Evolutionary conservation across 2,888 invertebrate genomes (phyloP).

Genomic region (Sialis fuliginosa): DNA sequence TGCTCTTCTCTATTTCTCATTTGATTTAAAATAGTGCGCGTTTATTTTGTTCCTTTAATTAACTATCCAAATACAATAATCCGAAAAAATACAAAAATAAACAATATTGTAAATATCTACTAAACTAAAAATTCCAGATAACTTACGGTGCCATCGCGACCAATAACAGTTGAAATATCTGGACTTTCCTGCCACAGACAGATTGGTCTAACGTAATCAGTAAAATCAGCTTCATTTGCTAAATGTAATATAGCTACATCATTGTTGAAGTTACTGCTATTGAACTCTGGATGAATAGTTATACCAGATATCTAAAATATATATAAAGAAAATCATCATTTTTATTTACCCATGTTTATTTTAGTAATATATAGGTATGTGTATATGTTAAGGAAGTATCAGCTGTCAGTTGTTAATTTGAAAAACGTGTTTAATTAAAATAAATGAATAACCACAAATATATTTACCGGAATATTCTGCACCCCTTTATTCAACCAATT

Average conservation of each 20-base stretch:
- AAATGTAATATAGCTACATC: slow-evolving; percentile 14
- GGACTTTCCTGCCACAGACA: slow-evolving; percentile 12
- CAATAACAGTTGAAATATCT: slow-evolving; percentile 5
- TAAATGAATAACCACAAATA: neutral
- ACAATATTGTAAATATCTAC: too few relatives aligned
- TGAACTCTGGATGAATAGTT: slow-evolving; percentile 3
- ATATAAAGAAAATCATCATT: neutral
- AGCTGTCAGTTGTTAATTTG: too few relatives aligned
- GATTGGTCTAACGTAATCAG: slow-evolving; percentile 11
- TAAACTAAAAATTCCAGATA: too few relatives aligned
- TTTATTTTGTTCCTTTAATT: too few relatives aligned
- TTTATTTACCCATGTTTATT: too few relatives aligned
- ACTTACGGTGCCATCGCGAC: slow-evolving; percentile 9
- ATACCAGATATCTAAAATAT: neutral
- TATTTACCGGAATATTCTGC: slow-evolving; percentile 5
- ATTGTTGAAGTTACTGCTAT: slow-evolving; percentile 5
- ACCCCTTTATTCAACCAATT: slow-evolving; percentile 2
- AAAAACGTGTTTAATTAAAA: too few relatives aligned
- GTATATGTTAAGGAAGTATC: too few relatives aligned
- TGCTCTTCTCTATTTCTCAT: too few relatives aligned
- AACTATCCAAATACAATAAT: too few relatives aligned
- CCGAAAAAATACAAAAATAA: too few relatives aligned
- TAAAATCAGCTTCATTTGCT: slow-evolving; percentile 8
- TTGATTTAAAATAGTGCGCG: too few relatives aligned
- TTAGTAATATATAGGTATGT: too few relatives aligned